These are phyloP conservation scores for Ylistrum balloti DNA, from an alignment of 1,140 invertebrate species.

Conservation along the genomic window DNA sequence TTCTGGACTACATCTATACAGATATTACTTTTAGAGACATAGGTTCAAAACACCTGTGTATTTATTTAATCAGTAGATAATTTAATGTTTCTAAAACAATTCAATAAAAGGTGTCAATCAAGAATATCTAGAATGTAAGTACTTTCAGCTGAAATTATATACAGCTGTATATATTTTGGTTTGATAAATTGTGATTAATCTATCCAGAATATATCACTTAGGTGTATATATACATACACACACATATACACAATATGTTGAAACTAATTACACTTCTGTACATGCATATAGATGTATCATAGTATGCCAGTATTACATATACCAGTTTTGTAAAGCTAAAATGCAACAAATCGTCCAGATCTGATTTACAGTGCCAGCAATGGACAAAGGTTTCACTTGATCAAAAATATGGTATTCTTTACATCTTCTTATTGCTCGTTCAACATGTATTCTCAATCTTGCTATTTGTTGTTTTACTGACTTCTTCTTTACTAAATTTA, in stretches of 20 bases:
- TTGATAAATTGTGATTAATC: too few relatives aligned
- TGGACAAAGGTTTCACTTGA: background rate
- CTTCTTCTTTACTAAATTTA: constrained; percentile 36
- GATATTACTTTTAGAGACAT: too few relatives aligned
- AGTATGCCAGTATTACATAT: background rate
- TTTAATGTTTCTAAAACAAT: too few relatives aligned
- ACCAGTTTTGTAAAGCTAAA: background rate
- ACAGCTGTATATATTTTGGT: too few relatives aligned
- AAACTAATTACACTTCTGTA: background rate
- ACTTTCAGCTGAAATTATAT: background rate
- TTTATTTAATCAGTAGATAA: too few relatives aligned
- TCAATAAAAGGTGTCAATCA: too few relatives aligned
- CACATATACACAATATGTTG: background rate
- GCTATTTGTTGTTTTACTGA: constrained; percentile 46
- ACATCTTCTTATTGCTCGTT: background rate
- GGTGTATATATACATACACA: too few relatives aligned
- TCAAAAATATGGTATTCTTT: constrained; percentile 52
- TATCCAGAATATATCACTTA: too few relatives aligned
- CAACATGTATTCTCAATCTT: constrained; percentile 26
- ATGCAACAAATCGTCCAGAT: constrained; percentile 50
- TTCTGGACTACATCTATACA: too few relatives aligned
- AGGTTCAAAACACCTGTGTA: too few relatives aligned
- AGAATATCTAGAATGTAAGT: too few relatives aligned
- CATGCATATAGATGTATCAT: background rate
- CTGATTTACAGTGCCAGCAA: constrained; percentile 44